Evolutionary conservation across 2,888 invertebrate species (phyloP).

Genomic region (Gymnocheta viridis): DNA sequence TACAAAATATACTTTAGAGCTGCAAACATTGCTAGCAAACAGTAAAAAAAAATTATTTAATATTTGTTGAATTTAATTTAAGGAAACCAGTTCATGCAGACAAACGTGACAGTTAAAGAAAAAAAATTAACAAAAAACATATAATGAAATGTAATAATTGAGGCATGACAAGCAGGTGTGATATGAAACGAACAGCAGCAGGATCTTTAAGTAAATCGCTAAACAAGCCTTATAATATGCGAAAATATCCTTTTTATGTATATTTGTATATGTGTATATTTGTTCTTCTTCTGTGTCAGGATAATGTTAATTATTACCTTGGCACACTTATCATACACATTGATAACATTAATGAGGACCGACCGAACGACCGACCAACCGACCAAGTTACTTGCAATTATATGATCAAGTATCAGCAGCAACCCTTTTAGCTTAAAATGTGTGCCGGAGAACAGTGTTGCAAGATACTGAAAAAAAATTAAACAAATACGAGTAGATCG

Average conservation of each 20-base stretch:
- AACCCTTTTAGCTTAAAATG: background rate
- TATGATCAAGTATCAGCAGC: background rate
- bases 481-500: too few species aligned
- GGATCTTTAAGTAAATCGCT: conserved; percentile 58
- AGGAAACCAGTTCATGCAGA: conserved; percentile 61
- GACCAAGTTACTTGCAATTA: conserved; percentile 51
- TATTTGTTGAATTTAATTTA: conserved; percentile 27
- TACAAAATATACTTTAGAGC: background rate
- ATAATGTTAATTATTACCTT: conserved; percentile 55
- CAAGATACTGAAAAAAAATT: too few species aligned
- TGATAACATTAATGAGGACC: conserved; percentile 60
- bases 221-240: conserved; percentile 68
- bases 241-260: conserved; percentile 57
- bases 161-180: conserved; percentile 65
- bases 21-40: conserved; percentile 9
- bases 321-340: conserved; percentile 61
- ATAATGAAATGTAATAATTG: conserved; percentile 56
- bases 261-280: background rate
- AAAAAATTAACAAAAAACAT: background rate
- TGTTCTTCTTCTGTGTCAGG: conserved; percentile 20
- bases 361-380: too few species aligned
- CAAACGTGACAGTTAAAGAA: conserved; percentile 58
- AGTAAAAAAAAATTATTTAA: conserved; percentile 34
- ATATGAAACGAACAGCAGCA: conserved; percentile 1
- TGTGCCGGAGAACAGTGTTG: too few species aligned